Conservation (phyloP, 1,140 invertebrate genomes). For the Solen grandis region DNA sequence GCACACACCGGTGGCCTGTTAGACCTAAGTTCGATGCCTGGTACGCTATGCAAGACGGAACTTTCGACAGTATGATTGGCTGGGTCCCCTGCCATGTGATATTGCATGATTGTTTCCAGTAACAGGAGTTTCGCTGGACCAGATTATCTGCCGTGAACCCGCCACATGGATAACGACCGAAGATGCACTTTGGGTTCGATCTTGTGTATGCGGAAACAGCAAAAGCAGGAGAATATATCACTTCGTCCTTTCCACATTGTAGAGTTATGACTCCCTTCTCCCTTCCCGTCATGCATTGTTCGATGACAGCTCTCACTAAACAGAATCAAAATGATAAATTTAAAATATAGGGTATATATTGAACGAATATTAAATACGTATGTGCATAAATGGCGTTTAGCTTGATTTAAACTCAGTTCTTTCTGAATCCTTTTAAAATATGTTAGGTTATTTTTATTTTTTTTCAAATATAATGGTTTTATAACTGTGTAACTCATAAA, state of each 20-base stretch:
- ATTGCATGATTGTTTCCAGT: constrained; percentile 32
- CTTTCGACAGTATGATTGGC: constrained; percentile 24
- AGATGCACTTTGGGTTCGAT: constrained; percentile 10
- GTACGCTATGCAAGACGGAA: constrained; percentile 14
- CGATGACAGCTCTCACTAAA: constrained; percentile 29
- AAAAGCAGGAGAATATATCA: constrained; percentile 38
- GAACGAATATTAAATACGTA: too few species aligned
- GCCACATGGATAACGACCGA: constrained; percentile 15
- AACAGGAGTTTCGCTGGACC: constrained; percentile 35
- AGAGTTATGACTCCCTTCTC: constrained; percentile 13
- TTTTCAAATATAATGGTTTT: too few species aligned
- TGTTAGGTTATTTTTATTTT: too few species aligned
- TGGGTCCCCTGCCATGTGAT: constrained; percentile 10
- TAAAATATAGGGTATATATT: too few species aligned
- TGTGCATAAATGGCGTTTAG: too few species aligned
- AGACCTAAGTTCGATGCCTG: constrained; percentile 22
- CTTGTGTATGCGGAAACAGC: constrained; percentile 5
- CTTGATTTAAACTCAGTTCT: too few species aligned
- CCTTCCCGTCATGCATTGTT: constrained; percentile 20
- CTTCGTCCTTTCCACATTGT: constrained; percentile 15
- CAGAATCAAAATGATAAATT: not conserved
- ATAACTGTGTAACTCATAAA: too few species aligned
- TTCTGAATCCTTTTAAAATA: too few species aligned
- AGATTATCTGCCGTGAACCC: constrained; percentile 30
- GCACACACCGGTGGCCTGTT: constrained; percentile 36